Base-by-base conservation (phyloP, 2,888 invertebrate genomes). In the Lycaena phlaeas region DNA sequence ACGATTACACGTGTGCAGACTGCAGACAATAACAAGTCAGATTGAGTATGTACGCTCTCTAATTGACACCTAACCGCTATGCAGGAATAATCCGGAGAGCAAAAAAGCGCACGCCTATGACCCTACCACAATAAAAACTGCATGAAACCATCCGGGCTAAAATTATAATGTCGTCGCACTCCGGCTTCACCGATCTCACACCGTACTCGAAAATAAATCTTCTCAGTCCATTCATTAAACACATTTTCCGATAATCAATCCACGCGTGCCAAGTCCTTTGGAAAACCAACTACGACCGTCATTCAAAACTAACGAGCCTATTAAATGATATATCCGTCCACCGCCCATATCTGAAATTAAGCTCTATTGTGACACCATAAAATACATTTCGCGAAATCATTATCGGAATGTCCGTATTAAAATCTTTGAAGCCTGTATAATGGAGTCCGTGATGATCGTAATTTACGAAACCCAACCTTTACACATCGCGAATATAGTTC, bases 71-170 rank as follows among this genome's bases (percentile, higher is more conserved):
- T 49, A 50, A 50, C 48, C 34, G 44, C 53, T 62, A 61, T 59
- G 59, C 61, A 64, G 63, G 67, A 64, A 62, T 66, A 58, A 54
- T 62, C 56, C 56, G 52, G 52, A 68, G 57, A 69, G 73, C 65
- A 72, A 61, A 59, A 69, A 65, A 63, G 59, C 52, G 48, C 53
- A 56, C 68, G 66, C 64, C 63, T 71, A 68, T 76, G 76, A 78
- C 76, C 81, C 77, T 75, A 76, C 68, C 72, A 70, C 77, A 82
- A 82, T 77, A 82, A 82, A 77, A 81, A 79, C 69, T 72, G 68
- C 71, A 79, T 69, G 70, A 78, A 68, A 66, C 74, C 72, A 73
- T 75, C 73, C 79, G 68, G 69, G 70, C 79, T 81, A 81, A 81
- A 81, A 79, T 75, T 72, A 69, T 73, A 66, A 64, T 63, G 79